Percentiles rank a stretch among this genome's conserved stretches.
phyloP scores from a whole-genome alignment of 2,113 vertebrate genomes.

The Trichechus manatus region DNA sequence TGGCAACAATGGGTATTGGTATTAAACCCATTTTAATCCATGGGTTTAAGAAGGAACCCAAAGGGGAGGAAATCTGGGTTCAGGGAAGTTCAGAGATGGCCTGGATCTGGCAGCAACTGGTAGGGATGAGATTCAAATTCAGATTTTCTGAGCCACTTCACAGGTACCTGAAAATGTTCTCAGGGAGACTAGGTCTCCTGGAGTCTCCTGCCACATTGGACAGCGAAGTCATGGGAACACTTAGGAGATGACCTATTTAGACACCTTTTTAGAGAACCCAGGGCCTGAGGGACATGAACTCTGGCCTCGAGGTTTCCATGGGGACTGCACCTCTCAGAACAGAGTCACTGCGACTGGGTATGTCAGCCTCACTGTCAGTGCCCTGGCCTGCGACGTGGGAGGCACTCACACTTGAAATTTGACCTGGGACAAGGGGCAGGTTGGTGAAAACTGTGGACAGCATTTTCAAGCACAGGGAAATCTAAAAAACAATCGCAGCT shows the following conservation, averaged over 20 bases:
- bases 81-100: background rate
- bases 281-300: accelerated
- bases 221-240: background rate
- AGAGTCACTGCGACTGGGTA: background rate
- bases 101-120: too few relatives aligned
- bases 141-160: background rate
- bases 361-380: background rate
- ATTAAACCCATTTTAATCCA: background rate
- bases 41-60: background rate
- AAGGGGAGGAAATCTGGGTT: background rate
- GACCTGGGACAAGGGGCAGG: background rate
- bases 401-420: background rate
- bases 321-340: background rate
- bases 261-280: background rate
- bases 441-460: background rate
- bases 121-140: background rate
- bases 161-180: background rate
- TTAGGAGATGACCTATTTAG: background rate
- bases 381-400: accelerated
- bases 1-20: background rate
- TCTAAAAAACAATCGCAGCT: background rate
- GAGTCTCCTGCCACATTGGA: background rate
- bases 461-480: background rate
- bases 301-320: background rate
- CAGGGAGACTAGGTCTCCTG: background rate